Conservation (phyloP, 2,797 vertebrate genomes). For the Hephaestus fuliginosus region DNA sequence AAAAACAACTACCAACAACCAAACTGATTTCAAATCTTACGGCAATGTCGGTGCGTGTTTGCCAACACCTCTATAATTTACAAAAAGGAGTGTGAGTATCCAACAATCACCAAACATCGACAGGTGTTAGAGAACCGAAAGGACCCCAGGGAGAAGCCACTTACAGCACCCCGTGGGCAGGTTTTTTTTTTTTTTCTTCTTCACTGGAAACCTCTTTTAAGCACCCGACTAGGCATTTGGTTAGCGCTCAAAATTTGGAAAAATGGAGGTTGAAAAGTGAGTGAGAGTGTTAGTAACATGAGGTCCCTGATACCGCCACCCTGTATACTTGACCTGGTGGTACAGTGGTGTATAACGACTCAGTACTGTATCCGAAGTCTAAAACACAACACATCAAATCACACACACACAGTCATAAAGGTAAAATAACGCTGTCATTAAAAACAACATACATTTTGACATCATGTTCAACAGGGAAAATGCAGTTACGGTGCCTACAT, state of each 20-base stretch:
- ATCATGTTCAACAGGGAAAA: background rate
- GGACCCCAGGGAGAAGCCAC: slow-evolving; percentile 23
- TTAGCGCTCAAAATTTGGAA: slow-evolving; percentile 46
- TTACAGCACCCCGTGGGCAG: slow-evolving; percentile 17
- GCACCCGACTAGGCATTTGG: slow-evolving; percentile 25
- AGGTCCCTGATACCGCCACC: slow-evolving; percentile 45
- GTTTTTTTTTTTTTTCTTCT: background rate
- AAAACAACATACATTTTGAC: background rate
- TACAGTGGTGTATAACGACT: slow-evolving; percentile 74
- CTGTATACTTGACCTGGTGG: slow-evolving; percentile 80
- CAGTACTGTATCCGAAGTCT: slow-evolving; percentile 80
- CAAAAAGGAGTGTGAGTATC: background rate
- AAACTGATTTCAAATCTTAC: slow-evolving; percentile 7
- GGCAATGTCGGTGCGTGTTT: background rate
- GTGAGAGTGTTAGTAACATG: slow-evolving; percentile 70
- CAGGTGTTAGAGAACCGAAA: slow-evolving; percentile 48
- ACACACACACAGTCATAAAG: slow-evolving; percentile 24
- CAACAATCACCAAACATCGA: slow-evolving; percentile 49
- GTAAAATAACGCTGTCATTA: background rate
- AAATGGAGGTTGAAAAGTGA: slow-evolving; percentile 17
- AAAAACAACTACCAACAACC: background rate
- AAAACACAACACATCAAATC: slow-evolving; percentile 74
- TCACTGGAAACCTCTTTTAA: slow-evolving; percentile 11
- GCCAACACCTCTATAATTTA: background rate
- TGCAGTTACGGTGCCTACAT: background rate